phyloP scores from a whole-genome alignment of 2,797 vertebrate genomes.

The Hipposideros larvatus region DNA sequence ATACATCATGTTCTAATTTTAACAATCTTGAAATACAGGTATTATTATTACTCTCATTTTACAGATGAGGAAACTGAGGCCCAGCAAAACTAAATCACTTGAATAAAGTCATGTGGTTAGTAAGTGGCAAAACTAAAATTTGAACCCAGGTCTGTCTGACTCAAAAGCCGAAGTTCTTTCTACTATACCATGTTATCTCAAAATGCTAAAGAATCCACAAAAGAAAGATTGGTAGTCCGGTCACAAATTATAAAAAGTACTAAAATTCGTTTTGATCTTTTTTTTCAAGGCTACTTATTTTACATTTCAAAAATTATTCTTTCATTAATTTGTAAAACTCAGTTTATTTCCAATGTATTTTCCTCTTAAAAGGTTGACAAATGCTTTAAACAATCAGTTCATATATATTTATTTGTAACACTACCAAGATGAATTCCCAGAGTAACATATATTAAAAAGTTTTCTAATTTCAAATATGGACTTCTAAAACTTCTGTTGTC shows the following conservation, averaged over 20 bases:
- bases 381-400: conserved; percentile 35
- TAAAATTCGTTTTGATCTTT: conserved; percentile 21
- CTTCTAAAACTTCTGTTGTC: conserved; percentile 7
- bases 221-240: not conserved
- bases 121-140: conserved; percentile 60
- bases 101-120: not conserved
- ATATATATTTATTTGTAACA: conserved; percentile 24
- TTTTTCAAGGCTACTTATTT: conserved; percentile 59
- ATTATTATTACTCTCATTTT: conserved; percentile 59
- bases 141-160: not conserved
- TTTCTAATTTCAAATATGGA: conserved; percentile 65
- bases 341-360: conserved; percentile 37
- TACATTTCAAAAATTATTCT: conserved; percentile 53
- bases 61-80: conserved; percentile 34
- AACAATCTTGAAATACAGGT: not conserved
- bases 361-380: not conserved
- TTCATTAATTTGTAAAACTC: conserved; percentile 45
- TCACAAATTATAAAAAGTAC: conserved; percentile 40
- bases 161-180: conserved; percentile 52
- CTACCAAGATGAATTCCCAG: conserved; percentile 37
- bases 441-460: conserved; percentile 1
- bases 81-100: conserved; percentile 35
- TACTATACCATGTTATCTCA: not conserved
- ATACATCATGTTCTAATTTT: conserved; percentile 34
- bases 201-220: conserved; percentile 35